Evolutionary conservation across 1,140 invertebrate genomes (phyloP), one percentile per base, ranked within the genome.

Genomic region (Caerostris darwini): DNA sequence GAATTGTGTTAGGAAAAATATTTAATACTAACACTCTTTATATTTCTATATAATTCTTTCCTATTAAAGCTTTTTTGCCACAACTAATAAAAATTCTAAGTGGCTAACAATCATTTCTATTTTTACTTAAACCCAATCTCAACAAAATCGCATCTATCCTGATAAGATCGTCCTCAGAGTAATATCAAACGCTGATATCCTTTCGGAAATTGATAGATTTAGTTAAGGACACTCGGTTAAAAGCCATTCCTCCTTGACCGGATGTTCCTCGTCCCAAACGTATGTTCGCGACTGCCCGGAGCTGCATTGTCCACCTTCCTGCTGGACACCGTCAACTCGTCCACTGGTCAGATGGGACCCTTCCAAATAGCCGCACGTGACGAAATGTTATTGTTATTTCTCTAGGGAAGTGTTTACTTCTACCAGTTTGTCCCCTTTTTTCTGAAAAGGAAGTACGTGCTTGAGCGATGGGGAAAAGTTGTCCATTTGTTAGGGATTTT

Each of bases 301-400:
- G 83, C 82, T 58, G 71, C 64, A 85, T n/a, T 81, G 71, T 1
- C 71, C 71, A 81, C 71, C 7, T 53, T 50, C 4, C 71, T n/a
- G n/a, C 10, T 59, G 56, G 14, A 19, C 71, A 77, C 71, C 5
- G 7, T 67, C 10, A 19, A 57, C 17, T 10, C 17, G 19, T 85
- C 50, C 57, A 1, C 6, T 6, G 83, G 83, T 85, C 83, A 85
- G 7, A 85, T 59, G 57, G 14, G 83, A 85, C 83, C 3, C 0
- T 17, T 19, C 34, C 50, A 57, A 82, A 12, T 58, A 6, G 56
- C n/a, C 7, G 8, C n/a, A 12, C 53, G 56, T 83, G 81, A 54
- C 56, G 50, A 3, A 54, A 58, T 85, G 83, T 85, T 85, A 85
- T 85, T 85, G 83, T 85, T 85, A 85, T 85, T 85, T 85, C 83